phyloP scores from a whole-genome alignment of 2,797 vertebrate species.

The Platyrinchus mystaceus region DNA sequence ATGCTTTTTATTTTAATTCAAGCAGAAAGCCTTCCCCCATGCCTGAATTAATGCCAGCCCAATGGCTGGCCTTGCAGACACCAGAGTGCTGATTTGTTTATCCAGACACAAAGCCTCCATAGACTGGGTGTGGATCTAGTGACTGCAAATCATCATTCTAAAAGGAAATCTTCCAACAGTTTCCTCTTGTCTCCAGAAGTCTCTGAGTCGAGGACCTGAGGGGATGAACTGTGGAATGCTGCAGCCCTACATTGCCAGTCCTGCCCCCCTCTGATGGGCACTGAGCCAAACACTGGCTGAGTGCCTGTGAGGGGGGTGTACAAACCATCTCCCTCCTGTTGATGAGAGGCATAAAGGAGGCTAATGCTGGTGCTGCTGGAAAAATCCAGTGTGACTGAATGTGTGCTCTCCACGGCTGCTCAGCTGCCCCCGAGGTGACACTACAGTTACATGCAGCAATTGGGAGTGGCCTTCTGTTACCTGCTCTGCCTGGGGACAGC shows the following conservation, averaged over 20 bases:
- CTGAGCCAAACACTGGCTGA: not conserved
- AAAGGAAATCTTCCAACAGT: not conserved
- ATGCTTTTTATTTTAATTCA: slow-evolving; percentile 4
- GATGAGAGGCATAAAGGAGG: not conserved
- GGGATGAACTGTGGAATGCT: not conserved
- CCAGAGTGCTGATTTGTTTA: not conserved
- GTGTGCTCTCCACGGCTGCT: not conserved
- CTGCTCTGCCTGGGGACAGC: not conserved
- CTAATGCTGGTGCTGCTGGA: not conserved
- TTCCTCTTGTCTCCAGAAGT: not conserved
- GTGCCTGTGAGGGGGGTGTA: rapidly evolving
- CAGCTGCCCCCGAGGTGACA: not conserved
- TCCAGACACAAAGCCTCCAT: not conserved
- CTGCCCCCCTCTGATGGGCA: rapidly evolving
- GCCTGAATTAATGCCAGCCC: not conserved
- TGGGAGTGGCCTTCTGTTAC: rapidly evolving
- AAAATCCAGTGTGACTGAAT: not conserved
- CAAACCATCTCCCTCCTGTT: not conserved
- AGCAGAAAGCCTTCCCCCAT: not conserved
- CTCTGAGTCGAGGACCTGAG: rapidly evolving
- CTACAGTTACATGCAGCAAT: rapidly evolving
- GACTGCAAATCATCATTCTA: not conserved
- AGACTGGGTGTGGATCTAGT: not conserved
- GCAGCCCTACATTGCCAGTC: rapidly evolving
- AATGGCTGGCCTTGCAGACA: not conserved